Base-by-base conservation (phyloP, 2,797 vertebrate species). In the Oceanodroma leucorhoa region DNA sequence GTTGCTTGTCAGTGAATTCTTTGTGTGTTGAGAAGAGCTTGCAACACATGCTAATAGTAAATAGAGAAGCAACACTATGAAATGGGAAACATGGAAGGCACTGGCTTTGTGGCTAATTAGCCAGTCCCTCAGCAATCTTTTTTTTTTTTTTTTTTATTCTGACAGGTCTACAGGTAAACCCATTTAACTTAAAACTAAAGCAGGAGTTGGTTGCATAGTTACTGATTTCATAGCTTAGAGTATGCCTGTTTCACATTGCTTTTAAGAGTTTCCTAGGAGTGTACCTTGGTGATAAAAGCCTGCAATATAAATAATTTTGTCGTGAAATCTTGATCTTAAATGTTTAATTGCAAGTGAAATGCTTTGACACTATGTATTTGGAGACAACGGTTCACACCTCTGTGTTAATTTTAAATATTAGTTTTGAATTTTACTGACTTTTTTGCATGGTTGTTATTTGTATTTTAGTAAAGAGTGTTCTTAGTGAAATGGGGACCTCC, bases 1-100 rank as follows among this genome's bases (percentile, higher is more conserved):
- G 14, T 41, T 90, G 54, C 30, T 77, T 70, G 50, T 8, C 24
- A 22, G 30, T 43, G 34, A 80, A 55, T 58, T 67, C 32, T 72
- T 71, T 16, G 51, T 64, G 7, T 51, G 5, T 58, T 3, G 1
- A 48, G 57, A 90, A 67, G 18, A 77, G 6, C 23, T 82, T 89
- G 62, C 10, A 45, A 10, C 75, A 30, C 3, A 11, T 1, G 0
- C 6, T 79, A 40, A 24, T 62, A 2, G 0, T 55, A 45, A 54
- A 15, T 6, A 77, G 41, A 72, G 32, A 71, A 64, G 20, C 26
- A 46, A 32, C 26, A 26, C 4, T 76, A 30, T 69, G 71, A 67
- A 62, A 34, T 70, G 32, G 27, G 32, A 83, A 66, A 62, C 2
- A 1, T 1, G 2, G 19, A 77, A 87, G 38, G 54, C 29, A 41